Conservation (phyloP, 2,797 vertebrate species). For the Bucorvus abyssinicus region DNA sequence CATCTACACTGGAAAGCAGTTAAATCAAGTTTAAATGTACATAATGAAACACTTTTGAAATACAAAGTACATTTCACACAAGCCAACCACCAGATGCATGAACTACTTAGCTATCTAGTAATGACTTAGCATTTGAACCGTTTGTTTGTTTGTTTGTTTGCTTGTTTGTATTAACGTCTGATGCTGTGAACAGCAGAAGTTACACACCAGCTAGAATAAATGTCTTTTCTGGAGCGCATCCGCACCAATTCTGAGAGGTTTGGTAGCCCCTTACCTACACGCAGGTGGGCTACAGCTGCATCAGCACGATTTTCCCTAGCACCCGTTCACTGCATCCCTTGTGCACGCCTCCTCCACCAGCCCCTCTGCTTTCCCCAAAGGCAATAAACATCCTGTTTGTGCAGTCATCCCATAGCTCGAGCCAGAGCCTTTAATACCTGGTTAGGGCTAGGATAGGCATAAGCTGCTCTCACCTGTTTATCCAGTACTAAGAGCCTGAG, state of each 20-base stretch:
- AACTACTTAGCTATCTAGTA: background rate
- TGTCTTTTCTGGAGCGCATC: background rate
- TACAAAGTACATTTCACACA: background rate
- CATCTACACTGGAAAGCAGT: background rate
- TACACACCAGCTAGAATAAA: background rate
- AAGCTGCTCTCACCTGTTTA: background rate
- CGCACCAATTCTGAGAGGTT: background rate
- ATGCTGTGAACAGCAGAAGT: background rate
- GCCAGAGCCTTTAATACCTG: background rate
- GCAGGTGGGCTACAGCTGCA: background rate
- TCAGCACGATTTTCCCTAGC: fast-evolving
- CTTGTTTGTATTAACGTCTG: background rate
- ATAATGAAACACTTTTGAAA: background rate
- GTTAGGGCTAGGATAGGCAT: background rate
- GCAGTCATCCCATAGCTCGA: background rate
- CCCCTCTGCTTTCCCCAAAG: background rate
- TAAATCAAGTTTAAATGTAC: background rate
- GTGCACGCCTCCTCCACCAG: background rate
- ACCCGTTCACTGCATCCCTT: background rate
- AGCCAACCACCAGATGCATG: background rate
- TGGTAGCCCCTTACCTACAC: background rate
- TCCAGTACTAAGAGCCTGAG: background rate
- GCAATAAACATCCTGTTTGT: background rate
- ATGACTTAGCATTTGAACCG: background rate
- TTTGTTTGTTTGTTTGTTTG: background rate